A percentile compares a stretch with the other conserved stretches of the same genome.
These are phyloP conservation scores for Emydura subglobosa DNA, from an alignment of 2,113 vertebrate species.

Conservation along the genomic window DNA sequence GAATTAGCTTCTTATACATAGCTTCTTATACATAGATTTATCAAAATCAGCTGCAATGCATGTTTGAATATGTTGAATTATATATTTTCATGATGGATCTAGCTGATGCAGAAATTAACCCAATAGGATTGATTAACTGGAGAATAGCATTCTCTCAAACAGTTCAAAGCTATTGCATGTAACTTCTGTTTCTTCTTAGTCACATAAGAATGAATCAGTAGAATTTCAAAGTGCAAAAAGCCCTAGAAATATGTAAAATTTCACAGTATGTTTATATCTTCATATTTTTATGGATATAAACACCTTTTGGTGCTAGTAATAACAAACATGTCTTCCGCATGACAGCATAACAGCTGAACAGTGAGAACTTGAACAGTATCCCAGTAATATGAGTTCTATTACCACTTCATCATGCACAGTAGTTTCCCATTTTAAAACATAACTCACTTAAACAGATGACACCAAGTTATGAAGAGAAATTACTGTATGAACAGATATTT, in stretches of 20 bases:
- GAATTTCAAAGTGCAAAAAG: background rate
- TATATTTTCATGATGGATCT: background rate
- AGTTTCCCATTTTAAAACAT: slow-evolving; percentile 6
- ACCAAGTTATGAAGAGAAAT: slow-evolving; percentile 49
- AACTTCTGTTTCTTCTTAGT: background rate
- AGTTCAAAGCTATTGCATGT: background rate
- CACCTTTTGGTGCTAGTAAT: background rate
- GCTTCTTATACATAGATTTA: background rate
- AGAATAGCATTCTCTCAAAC: background rate
- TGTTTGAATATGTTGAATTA: background rate
- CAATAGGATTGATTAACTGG: background rate
- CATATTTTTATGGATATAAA: slow-evolving; percentile 5
- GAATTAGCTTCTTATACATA: background rate
- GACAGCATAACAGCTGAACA: background rate
- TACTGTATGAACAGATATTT: background rate
- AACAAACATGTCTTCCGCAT: slow-evolving; percentile 9
- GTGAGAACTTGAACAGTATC: slow-evolving; percentile 48
- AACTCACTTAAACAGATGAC: slow-evolving; percentile 10
- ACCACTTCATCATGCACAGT: slow-evolving; percentile 9
- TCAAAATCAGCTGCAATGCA: background rate
- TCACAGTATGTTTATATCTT: background rate
- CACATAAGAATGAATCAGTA: background rate
- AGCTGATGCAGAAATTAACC: background rate
- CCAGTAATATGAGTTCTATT: slow-evolving; percentile 11
- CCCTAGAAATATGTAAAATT: background rate